These are phyloP conservation scores for Protaetia brevitarsis DNA, from an alignment of 1,140 invertebrate species.

Conservation along the genomic window DNA sequence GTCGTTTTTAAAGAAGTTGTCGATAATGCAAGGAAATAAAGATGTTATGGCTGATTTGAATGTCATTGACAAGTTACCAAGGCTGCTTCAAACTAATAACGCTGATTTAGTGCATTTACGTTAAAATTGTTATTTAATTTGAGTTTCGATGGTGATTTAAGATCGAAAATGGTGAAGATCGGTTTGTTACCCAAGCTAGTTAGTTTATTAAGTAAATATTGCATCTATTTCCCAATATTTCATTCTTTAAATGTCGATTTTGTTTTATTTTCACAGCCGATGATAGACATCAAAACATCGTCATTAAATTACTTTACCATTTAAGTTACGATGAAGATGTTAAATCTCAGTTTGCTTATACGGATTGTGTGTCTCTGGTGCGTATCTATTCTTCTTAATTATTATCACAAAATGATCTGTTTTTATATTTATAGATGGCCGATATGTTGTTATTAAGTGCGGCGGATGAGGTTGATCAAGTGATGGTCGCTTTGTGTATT, in stretches of 20 bases:
- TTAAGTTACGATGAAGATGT: slow-evolving; percentile 93
- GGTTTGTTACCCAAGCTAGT: slow-evolving; percentile 89
- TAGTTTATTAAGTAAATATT: slow-evolving; percentile 73
- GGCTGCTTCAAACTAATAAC: slow-evolving; percentile 68
- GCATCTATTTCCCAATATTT: not conserved
- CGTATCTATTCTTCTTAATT: not conserved
- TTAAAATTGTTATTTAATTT: slow-evolving; percentile 91
- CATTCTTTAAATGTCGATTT: not conserved
- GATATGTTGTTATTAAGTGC: slow-evolving; percentile 72
- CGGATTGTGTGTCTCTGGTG: slow-evolving; percentile 84
- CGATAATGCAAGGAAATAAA: slow-evolving; percentile 92
- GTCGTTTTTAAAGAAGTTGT: slow-evolving; percentile 93
- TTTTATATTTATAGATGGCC: slow-evolving; percentile 54
- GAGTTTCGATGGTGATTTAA: slow-evolving; percentile 88
- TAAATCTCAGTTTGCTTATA: slow-evolving; percentile 93
- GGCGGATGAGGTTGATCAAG: slow-evolving; percentile 67
- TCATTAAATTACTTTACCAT: slow-evolving; percentile 91
- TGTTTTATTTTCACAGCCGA: slow-evolving; percentile 50
- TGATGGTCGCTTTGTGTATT: slow-evolving; percentile 83
- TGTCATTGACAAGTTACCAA: slow-evolving; percentile 72
- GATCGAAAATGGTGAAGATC: slow-evolving; percentile 85
- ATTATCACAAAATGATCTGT: not conserved
- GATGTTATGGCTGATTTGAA: slow-evolving; percentile 80
- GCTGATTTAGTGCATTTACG: slow-evolving; percentile 83
- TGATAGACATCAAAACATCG: slow-evolving; percentile 77